These are phyloP conservation scores for Dexiosoma caninum DNA, from an alignment of 2,888 invertebrate genomes.

Conservation along the genomic window DNA sequence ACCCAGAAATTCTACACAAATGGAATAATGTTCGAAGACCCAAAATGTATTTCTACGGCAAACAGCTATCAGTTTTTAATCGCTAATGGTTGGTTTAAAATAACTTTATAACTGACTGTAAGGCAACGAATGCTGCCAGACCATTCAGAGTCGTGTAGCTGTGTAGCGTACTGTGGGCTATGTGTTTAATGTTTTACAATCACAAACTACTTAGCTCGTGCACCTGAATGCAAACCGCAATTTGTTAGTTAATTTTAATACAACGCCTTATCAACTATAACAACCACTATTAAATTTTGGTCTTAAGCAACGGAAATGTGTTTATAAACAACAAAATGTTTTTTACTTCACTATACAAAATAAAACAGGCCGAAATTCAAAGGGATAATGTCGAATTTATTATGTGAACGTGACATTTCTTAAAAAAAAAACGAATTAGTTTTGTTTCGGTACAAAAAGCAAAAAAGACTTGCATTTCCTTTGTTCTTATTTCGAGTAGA, in stretches of 20 bases:
- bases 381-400: slow-evolving; percentile 25
- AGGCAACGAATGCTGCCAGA: too few species aligned
- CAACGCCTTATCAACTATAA: slow-evolving; percentile 13
- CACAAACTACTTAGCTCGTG: too few species aligned
- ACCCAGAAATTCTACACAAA: too few species aligned
- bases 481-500: neutral
- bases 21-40: too few species aligned
- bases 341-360: neutral
- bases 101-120: too few species aligned
- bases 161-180: too few species aligned
- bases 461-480: neutral
- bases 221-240: neutral
- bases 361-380: neutral
- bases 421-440: neutral
- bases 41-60: too few species aligned
- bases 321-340: neutral
- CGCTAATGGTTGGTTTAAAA: too few species aligned
- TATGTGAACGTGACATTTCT: slow-evolving; percentile 50
- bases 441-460: neutral
- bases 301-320: neutral
- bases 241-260: slow-evolving; percentile 6
- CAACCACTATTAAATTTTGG: slow-evolving; percentile 29
- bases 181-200: too few species aligned
- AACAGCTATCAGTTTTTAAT: too few species aligned
- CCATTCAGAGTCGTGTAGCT: too few species aligned